Evolutionary conservation across 2,797 vertebrate species (phyloP).

Genomic region (Rhadinocentrus ornatus): DNA sequence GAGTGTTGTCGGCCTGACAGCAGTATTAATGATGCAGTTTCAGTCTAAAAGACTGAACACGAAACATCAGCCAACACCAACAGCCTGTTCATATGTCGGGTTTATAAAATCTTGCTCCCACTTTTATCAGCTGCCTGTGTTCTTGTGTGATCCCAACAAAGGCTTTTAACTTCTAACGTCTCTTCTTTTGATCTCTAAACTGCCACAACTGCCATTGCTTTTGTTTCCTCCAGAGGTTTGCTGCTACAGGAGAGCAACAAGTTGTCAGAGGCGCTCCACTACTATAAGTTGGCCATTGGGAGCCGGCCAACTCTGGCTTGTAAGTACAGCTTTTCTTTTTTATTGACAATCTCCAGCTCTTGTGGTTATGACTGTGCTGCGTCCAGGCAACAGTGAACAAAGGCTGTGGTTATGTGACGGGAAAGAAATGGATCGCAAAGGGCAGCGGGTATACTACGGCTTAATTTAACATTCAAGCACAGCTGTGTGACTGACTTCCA

Average conservation of each 20-base stretch:
- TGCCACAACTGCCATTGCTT: background rate
- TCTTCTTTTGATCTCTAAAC: slow-evolving; percentile 27
- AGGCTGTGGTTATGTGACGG: slow-evolving; percentile 59
- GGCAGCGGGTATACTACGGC: slow-evolving; percentile 50
- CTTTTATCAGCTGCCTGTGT: slow-evolving; percentile 37
- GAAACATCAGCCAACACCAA: slow-evolving; percentile 47
- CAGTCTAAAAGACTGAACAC: slow-evolving; percentile 44
- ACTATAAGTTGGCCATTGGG: slow-evolving; percentile 97
- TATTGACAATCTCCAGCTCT: slow-evolving; percentile 73
- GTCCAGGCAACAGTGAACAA: slow-evolving; percentile 76
- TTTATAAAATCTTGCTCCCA: slow-evolving; percentile 27
- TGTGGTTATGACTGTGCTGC: slow-evolving; percentile 65
- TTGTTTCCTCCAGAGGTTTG: slow-evolving; percentile 87
- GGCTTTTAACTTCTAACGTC: slow-evolving; percentile 25
- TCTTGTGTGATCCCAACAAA: slow-evolving; percentile 24
- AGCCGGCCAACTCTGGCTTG: slow-evolving; percentile 98
- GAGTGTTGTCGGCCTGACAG: slow-evolving; percentile 33
- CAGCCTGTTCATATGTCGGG: slow-evolving; percentile 39
- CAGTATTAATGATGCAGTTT: slow-evolving; percentile 69
- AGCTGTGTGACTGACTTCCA: slow-evolving; percentile 40
- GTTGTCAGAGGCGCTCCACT: slow-evolving; percentile 95
- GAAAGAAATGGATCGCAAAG: slow-evolving; percentile 62
- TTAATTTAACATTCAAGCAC: slow-evolving; percentile 54
- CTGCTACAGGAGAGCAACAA: slow-evolving; percentile 98
- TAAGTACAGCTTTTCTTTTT: slow-evolving; percentile 86